Percentiles rank a stretch among this genome's conserved stretches.
Evolutionary conservation across 2,113 vertebrate genomes (phyloP).

Genomic region (Erythrolamprus reginae): DNA sequence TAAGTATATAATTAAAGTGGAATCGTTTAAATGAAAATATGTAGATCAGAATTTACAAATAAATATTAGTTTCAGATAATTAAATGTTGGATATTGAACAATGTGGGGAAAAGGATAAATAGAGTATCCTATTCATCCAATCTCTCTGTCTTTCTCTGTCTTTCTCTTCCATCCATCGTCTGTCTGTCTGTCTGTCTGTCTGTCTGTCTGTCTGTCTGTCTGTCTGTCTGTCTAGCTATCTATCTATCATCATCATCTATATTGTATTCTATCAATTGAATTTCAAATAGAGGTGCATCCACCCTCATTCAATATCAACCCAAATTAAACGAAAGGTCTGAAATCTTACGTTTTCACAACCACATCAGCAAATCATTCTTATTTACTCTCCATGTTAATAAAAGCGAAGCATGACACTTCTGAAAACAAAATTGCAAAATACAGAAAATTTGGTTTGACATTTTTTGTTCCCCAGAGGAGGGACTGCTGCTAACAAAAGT

Average conservation of each 20-base stretch:
- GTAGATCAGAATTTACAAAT: conserved; percentile 38
- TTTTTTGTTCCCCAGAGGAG: conserved; percentile 69
- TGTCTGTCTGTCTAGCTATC: too few relatives aligned
- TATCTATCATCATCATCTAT: too few relatives aligned
- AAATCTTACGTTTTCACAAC: conserved; percentile 61
- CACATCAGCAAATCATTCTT: conserved; percentile 65
- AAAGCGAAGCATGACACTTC: conserved; percentile 62
- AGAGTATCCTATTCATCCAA: neutral
- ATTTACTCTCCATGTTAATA: conserved; percentile 66
- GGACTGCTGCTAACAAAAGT: conserved; percentile 61
- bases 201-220: too few relatives aligned
- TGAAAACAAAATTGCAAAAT: conserved; percentile 67
- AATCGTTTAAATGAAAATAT: conserved; percentile 26
- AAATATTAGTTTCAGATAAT: conserved; percentile 46
- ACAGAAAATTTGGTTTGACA: conserved; percentile 66
- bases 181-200: too few relatives aligned
- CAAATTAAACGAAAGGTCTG: conserved; percentile 58
- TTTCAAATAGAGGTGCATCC: conserved; percentile 55
- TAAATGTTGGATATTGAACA: conserved; percentile 24
- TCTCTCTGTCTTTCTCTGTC: neutral
- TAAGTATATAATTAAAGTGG: conserved; percentile 41
- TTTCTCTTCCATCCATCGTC: too few relatives aligned
- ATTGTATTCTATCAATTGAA: conserved; percentile 44
- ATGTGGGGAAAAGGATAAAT: conserved; percentile 31
- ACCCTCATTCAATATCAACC: conserved; percentile 61